phyloP scores from a whole-genome alignment of 2,113 vertebrate species.

The Cacatua alba region DNA sequence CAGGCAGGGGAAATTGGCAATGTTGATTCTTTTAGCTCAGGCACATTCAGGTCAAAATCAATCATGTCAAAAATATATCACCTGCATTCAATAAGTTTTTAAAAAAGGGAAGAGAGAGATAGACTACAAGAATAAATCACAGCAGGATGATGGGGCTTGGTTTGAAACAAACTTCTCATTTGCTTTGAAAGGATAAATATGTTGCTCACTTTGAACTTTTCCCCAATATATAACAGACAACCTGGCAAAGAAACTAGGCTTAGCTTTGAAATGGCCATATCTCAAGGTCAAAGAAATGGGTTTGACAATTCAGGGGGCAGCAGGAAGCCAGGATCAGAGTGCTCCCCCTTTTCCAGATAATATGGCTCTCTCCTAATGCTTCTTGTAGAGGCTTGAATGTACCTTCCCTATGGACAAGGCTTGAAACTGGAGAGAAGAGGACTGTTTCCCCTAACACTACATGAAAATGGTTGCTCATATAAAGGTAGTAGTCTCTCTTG shows the following conservation, averaged over 20 bases:
- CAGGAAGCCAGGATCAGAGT: not conserved
- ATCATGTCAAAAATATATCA: slow-evolving; percentile 78
- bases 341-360: not conserved
- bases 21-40: slow-evolving; percentile 70
- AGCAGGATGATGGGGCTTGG: not conserved
- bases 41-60: slow-evolving; percentile 74
- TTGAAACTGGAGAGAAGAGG: not conserved
- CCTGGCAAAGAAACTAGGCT: not conserved
- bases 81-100: slow-evolving; percentile 47
- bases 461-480: fast-evolving
- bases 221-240: not conserved
- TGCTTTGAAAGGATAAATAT: slow-evolving; percentile 46
- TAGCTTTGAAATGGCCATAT: not conserved
- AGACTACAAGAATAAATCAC: slow-evolving; percentile 70
- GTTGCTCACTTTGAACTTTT: slow-evolving; percentile 22
- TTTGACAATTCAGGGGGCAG: not conserved
- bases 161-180: slow-evolving; percentile 67
- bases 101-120: slow-evolving; percentile 51
- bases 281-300: not conserved
- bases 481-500: not conserved
- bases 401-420: not conserved
- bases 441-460: not conserved
- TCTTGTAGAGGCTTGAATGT: not conserved
- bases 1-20: slow-evolving; percentile 60
- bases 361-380: not conserved